Evolutionary conservation across 2,797 vertebrate species (phyloP).

Genomic region (Pampus argenteus): DNA sequence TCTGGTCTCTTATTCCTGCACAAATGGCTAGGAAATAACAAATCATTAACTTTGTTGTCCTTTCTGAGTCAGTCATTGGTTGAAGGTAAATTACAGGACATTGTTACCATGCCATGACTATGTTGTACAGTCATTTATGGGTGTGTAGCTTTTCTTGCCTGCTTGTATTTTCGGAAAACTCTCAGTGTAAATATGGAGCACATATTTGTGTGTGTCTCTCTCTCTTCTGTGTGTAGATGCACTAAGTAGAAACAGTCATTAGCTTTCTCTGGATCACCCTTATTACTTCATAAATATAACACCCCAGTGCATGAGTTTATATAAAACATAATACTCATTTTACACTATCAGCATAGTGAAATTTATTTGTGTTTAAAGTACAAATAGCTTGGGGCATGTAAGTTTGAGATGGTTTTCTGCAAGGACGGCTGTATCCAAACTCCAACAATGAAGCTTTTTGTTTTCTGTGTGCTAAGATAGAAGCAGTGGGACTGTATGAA

Average conservation of each 20-base stretch:
- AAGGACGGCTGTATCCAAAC: slow-evolving; percentile 29
- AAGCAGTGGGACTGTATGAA: slow-evolving; percentile 73
- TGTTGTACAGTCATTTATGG: neutral
- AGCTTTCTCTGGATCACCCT: neutral
- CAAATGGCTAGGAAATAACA: slow-evolving; percentile 1
- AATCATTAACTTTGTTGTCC: slow-evolving; percentile 1
- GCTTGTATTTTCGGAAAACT: neutral
- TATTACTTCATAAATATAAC: neutral
- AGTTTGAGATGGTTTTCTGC: slow-evolving; percentile 32
- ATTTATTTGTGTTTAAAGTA: slow-evolving; percentile 4
- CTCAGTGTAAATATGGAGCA: neutral
- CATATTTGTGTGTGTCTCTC: neutral
- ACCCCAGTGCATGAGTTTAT: no score
- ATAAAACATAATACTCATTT: neutral
- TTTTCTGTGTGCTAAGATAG: slow-evolving; percentile 46
- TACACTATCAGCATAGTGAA: neutral
- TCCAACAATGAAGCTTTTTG: slow-evolving; percentile 64
- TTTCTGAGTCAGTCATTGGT: neutral
- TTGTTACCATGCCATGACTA: neutral
- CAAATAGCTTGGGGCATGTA: slow-evolving; percentile 7
- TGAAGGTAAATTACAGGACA: neutral
- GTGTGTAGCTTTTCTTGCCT: no score
- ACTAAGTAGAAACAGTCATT: neutral
- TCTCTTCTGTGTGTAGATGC: neutral
- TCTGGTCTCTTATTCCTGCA: neutral